These are phyloP conservation scores for Drosophila nigricruria DNA, from an alignment of 2,888 invertebrate species.

Conservation along the genomic window DNA sequence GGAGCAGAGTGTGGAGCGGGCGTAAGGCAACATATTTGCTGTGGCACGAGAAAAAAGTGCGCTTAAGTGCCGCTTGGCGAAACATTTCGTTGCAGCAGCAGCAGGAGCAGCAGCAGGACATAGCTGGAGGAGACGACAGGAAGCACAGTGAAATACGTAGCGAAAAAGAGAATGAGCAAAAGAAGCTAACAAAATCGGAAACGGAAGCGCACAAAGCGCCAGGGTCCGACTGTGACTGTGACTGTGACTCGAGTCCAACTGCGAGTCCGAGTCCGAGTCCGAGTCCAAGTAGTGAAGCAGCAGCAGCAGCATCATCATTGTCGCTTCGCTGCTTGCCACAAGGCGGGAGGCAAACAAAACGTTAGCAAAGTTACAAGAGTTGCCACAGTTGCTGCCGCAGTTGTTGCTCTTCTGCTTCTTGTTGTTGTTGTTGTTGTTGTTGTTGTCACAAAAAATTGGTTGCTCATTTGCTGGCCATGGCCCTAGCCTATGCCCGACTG, in stretches of 20 bases:
- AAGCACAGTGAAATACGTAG: slow-evolving; percentile 60
- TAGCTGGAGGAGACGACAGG: slow-evolving; percentile 39
- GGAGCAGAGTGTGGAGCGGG: background rate
- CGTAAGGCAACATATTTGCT: slow-evolving; percentile 64
- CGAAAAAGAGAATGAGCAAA: background rate
- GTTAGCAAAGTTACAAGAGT: slow-evolving; percentile 14
- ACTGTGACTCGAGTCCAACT: slow-evolving; percentile 9
- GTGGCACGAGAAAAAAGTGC: slow-evolving; percentile 51
- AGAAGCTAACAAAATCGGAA: slow-evolving; percentile 73
- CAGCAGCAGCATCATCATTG: slow-evolving; percentile 60
- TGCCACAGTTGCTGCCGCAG: slow-evolving; percentile 48
- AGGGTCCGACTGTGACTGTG: slow-evolving; percentile 33
- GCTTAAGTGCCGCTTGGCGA: slow-evolving; percentile 79
- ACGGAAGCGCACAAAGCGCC: slow-evolving; percentile 79
- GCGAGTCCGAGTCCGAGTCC: background rate
- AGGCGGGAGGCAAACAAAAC: slow-evolving; percentile 15
- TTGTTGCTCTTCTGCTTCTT: slow-evolving; percentile 39
- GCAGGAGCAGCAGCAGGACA: slow-evolving; percentile 6
- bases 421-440: slow-evolving; percentile 37
- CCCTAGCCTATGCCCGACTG: slow-evolving; percentile 31
- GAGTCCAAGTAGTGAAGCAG: slow-evolving; percentile 10
- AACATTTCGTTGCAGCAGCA: slow-evolving; percentile 69
- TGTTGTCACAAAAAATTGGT: slow-evolving; percentile 65
- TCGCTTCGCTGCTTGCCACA: slow-evolving; percentile 74
- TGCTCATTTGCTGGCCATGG: slow-evolving; percentile 68